Conservation (phyloP, 2,888 invertebrate species). For the Orchesellides sinensis region DNA sequence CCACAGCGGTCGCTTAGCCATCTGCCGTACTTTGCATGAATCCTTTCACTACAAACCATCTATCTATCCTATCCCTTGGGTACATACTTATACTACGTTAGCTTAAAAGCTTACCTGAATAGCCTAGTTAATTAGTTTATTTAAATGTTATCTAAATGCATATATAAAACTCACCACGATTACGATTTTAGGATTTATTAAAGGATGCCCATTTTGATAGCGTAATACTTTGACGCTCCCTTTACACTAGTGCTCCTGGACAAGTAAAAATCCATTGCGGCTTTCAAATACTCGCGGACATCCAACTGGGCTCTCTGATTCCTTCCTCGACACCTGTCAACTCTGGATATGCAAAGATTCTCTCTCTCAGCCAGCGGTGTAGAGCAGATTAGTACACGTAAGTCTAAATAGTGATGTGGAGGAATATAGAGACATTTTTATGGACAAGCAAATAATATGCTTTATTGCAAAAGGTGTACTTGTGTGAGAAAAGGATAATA, state of each 20-base stretch:
- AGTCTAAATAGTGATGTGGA: slow-evolving; percentile 32
- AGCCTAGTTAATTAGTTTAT: no score
- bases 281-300: slow-evolving; percentile 60
- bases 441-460: background rate
- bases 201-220: no score
- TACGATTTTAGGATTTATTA: no score
- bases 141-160: no score
- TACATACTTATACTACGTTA: no score
- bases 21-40: background rate
- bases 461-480: no score
- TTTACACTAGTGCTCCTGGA: no score
- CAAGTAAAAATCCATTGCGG: slow-evolving; percentile 40
- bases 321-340: slow-evolving; percentile 38
- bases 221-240: no score
- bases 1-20: no score
- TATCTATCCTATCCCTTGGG: background rate
- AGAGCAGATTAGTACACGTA: slow-evolving; percentile 38
- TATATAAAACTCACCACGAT: no score
- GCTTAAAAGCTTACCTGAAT: no score
- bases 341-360: background rate
- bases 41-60: no score
- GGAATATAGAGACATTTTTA: background rate
- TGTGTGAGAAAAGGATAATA: background rate
- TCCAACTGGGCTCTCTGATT: slow-evolving; percentile 60
- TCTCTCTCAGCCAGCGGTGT: background rate